phyloP scores from a whole-genome alignment of 2,797 vertebrate genomes.

The Amphiprion clarkii region DNA sequence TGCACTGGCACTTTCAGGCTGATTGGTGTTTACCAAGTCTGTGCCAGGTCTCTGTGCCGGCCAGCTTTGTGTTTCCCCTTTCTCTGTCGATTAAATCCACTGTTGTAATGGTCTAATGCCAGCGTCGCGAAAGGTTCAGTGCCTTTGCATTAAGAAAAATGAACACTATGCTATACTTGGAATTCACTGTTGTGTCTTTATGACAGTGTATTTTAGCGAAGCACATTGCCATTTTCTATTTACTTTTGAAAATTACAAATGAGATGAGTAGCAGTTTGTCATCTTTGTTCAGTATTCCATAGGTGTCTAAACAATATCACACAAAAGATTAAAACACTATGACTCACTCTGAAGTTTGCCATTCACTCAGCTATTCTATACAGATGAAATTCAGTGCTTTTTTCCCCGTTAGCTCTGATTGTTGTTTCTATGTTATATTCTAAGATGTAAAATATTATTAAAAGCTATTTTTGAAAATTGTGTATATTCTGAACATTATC shows the following conservation, averaged over 20 bases:
- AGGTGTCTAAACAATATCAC: neutral
- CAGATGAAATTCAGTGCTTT: neutral
- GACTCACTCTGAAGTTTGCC: constrained; percentile 12
- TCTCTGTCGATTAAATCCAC: constrained; percentile 43
- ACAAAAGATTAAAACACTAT: neutral
- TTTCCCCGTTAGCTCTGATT: neutral
- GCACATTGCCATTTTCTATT: constrained; percentile 6
- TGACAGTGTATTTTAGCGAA: neutral
- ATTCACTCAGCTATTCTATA: neutral
- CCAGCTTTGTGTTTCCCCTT: constrained; percentile 60
- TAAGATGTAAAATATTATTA: neutral
- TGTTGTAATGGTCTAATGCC: constrained; percentile 32
- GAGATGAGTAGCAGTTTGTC: neutral
- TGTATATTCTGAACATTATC: neutral
- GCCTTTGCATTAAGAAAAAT: constrained; percentile 25
- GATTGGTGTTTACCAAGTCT: constrained; percentile 66
- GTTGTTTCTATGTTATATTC: neutral
- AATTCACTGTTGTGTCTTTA: neutral
- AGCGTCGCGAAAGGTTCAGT: constrained; percentile 24
- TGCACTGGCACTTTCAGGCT: constrained; percentile 60
- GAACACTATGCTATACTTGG: neutral
- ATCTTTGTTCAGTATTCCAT: neutral
- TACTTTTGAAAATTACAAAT: neutral
- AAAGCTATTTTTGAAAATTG: neutral
- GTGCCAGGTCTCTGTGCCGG: constrained; percentile 66